Evolutionary conservation across 2,888 invertebrate species (phyloP).

Genomic region (Athetis lepigone): DNA sequence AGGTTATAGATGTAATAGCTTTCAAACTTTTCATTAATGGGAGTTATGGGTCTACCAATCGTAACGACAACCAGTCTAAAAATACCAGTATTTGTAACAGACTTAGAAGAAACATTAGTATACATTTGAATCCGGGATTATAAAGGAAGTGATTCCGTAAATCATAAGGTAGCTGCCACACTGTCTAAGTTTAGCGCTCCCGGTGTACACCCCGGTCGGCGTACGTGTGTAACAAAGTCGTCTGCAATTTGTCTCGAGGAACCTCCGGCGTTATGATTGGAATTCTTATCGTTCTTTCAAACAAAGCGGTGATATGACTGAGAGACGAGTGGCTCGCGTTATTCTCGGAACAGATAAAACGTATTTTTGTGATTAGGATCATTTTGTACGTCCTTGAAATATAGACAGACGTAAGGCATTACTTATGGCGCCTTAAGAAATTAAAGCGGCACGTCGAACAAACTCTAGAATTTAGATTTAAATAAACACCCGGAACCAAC

Average conservation of each 20-base stretch:
- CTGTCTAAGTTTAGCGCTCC: constrained; percentile 28
- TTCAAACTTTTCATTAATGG: no score
- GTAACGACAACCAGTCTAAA: not conserved
- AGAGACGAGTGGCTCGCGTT: constrained; percentile 40
- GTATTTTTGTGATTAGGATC: not conserved
- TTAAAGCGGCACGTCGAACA: not conserved
- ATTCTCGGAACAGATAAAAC: constrained; percentile 11
- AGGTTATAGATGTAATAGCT: constrained; percentile 26
- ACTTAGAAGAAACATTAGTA: not conserved
- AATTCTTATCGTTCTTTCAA: constrained; percentile 76
- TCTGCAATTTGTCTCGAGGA: constrained; percentile 78
- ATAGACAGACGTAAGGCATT: not conserved
- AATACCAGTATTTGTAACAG: constrained; percentile 1
- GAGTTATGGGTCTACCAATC: constrained; percentile 5
- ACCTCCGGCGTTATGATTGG: constrained; percentile 74
- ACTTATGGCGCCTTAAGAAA: not conserved
- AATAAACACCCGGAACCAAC: constrained; percentile 15
- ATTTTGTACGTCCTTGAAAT: not conserved
- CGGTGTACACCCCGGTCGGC: constrained; percentile 48
- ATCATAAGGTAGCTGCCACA: constrained; percentile 1
- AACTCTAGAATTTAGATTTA: constrained; percentile 21
- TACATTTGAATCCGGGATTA: not conserved
- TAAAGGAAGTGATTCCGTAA: constrained; percentile 7
- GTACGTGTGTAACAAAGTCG: constrained; percentile 72
- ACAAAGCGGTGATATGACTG: constrained; percentile 68